Conservation (phyloP, 2,797 vertebrate genomes). For the Pipistrellus pipistrellus region DNA sequence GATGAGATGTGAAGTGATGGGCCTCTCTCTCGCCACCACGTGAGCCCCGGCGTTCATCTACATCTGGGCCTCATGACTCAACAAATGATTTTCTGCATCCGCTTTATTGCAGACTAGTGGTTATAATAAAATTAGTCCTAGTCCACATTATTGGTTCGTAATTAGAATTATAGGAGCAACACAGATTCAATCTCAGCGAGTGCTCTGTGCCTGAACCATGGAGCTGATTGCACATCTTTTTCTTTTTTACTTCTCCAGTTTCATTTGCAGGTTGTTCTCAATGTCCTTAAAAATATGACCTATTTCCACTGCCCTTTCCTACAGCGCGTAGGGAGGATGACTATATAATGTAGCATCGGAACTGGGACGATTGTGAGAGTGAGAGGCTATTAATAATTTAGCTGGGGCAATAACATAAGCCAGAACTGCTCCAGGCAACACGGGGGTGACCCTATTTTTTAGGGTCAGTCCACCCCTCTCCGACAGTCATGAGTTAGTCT, state of each 20-base stretch:
- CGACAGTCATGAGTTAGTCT: background rate
- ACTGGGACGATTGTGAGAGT: slow-evolving; percentile 54
- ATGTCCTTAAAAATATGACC: slow-evolving; percentile 16
- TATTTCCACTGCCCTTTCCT: slow-evolving; percentile 42
- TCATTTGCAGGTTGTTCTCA: slow-evolving; percentile 41
- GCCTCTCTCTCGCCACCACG: rapidly evolving
- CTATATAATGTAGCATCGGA: slow-evolving; percentile 61
- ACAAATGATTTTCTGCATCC: slow-evolving; percentile 60
- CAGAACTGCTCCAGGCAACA: slow-evolving; percentile 11
- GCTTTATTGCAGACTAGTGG: slow-evolving; percentile 69
- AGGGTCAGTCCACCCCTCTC: background rate
- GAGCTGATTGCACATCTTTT: background rate
- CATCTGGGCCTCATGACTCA: slow-evolving; percentile 20
- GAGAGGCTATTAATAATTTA: slow-evolving; percentile 66
- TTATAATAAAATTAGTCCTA: slow-evolving; percentile 75
- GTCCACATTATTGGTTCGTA: slow-evolving; percentile 71
- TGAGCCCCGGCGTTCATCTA: background rate
- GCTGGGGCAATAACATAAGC: background rate
- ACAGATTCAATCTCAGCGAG: slow-evolving; percentile 53
- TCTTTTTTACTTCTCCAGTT: background rate
- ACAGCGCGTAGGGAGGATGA: slow-evolving; percentile 28
- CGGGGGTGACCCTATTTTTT: slow-evolving; percentile 39
- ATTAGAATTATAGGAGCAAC: slow-evolving; percentile 77
- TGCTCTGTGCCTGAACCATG: background rate
- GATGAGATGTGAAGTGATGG: background rate